Evolutionary conservation across 35 echinoderm and acorn worm genomes (phyloP), one percentile per base, ranked within the genome.

Genomic region (Patiria miniata): DNA sequence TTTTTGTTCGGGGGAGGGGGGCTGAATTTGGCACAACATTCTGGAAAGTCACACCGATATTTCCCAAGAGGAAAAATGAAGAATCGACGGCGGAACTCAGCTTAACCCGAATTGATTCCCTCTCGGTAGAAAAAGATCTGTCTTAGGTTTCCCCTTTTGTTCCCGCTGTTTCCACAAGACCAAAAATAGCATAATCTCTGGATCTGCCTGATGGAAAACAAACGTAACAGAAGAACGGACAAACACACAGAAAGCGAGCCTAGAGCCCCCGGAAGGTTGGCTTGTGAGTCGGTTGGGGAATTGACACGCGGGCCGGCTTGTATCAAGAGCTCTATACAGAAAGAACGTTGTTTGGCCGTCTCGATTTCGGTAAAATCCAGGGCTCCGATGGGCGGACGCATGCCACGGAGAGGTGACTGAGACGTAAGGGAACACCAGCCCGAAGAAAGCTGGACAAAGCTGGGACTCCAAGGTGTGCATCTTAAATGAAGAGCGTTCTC

Each of bases 361-460:
- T 73, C 34, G 65, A 73, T 73, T 26, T 73, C 26, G 65, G 34
- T 73, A 10, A 10, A 73, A 73, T 73, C 65, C 65, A 2, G 23
- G 58, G 65, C 26, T 73, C 65, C 65, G 65, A 23, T 5, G n/a
- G 2, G 58, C 6, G 58, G 29, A 22, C 65, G 34, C 65, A 23
- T 10, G 19, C 5, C 58, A 29, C 65, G 65, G 34, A 73, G 65
- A 32, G 65, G 65, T 73, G 65, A 26, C 19, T 23, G 34, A 23
- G n/a, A 12, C 29, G 65, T 36, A 73, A 73, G 65, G 19, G 65
- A 73, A 73, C 65, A 73, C 65, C 65, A 30, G 19, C 65, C 21
- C 16, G 21, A 23, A 14, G 65, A 30, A 47, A 4, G 42, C 42
- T 47, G 42, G 12, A 47, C 42, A 47, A 47, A 47, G 42, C 42